Evolutionary conservation across 2,113 vertebrate species (phyloP), one percentile per base, ranked within the genome.

Genomic region (Hemicordylus capensis): DNA sequence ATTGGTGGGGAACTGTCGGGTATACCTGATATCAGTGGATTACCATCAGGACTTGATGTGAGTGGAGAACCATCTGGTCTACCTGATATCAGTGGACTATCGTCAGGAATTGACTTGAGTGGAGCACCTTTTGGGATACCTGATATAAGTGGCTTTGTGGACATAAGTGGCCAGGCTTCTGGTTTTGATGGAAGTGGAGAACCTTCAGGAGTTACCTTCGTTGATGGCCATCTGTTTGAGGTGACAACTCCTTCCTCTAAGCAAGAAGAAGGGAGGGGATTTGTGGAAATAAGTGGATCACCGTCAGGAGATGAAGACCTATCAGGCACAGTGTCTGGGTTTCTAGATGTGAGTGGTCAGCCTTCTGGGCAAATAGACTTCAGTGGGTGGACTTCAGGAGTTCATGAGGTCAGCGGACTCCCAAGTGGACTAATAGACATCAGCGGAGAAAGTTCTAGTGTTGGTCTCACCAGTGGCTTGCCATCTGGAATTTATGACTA

Each of bases 271-370:
- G 95, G 97, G 69, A 96, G 96, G 88, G 95, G 96, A 20, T 88
- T 88, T 5, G 91, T 97, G 88, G 95, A 95, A 81, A 93, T 96
- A 89, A 98, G 98, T 78, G 97, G 97, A 15, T 85, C 96, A 75
- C 91, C 95, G 92, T 97, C 96, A 0, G 95, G 95, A 79, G 91
- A 93, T 54, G 91, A 88, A 83, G 96, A 96, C 59, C n/a, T 88
- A 4, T 97, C 96, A 31, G 95, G 96, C 84, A 92, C 81, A 7
- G 90, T 75, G 17, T 95, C 96, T 58, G 97, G 96, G 73, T 86
- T 80, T 24, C 87, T 87, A 48, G 97, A 92, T 31, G 37, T 84
- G 83, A 97, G 96, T 88, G 96, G 96, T 17, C 96, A 95, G 1
- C 42, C 93, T 82, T 96, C 96, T 0, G 95, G 96, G 81, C 87